Evolutionary conservation across 2,113 vertebrate species (phyloP), one percentile per base, ranked within the genome.

Genomic region (Xiphophorus couchianus): DNA sequence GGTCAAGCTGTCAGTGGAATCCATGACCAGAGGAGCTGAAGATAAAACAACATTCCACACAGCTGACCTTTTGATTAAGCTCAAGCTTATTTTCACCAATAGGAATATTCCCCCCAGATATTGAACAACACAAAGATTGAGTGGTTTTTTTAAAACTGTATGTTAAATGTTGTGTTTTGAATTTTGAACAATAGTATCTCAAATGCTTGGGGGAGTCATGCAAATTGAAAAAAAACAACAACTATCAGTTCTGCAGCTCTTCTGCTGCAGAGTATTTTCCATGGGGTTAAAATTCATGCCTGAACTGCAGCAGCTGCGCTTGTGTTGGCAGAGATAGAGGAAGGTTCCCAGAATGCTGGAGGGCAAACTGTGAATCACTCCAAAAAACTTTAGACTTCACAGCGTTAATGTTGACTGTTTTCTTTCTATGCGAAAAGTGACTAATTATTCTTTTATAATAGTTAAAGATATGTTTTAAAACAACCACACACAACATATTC

Each of bases 1-100:
- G 3, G 58, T 60, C 61, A 67, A 78, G 42, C 73, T 74, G 75
- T 71, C 83, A 84, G 83, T 64, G 35, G 86, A 87, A 90, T 91
- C 86, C 80, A 76, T 80, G 88, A 87, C 71, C 70, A 58, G 72
- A 69, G 66, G 14, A 66, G 42, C 31, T 64, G 62, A 74, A 84
- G 58, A 83, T 71, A 71, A 76, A 73, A 68, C 58, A 67, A 69
- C 42, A 39, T 76, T 69, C 31, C 15, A 83, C 29, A 74, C 72
- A 54, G 4, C 44, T 63, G 81, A 85, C 83, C 73, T 79, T 85
- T 73, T 74, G 48, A 77, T 70, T 35, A 61, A 78, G 69, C 73
- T 74, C 54, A 54, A 54, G 69, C 58, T 77, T 73, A 67, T 29
- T 68, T 58, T 86, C 44, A 66, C 64, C 73, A 68, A 15, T 30